Base-by-base conservation (phyloP, 2,888 invertebrate genomes). In the Trisateles emortualis region DNA sequence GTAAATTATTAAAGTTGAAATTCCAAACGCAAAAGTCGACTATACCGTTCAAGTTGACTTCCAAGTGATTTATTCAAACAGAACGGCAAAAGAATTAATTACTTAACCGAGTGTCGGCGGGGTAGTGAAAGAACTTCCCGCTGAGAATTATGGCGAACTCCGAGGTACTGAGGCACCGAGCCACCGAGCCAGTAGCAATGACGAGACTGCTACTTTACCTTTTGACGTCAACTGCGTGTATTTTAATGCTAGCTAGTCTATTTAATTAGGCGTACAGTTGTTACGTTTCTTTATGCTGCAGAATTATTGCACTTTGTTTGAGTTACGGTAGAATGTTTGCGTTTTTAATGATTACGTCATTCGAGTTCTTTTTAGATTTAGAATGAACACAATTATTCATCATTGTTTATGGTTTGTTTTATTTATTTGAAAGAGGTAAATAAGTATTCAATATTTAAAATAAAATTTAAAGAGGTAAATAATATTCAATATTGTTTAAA, bases 51-150 rank as follows among this genome's bases (percentile, higher is more conserved):
- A 67, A 76, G 75, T 78, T 72, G 59, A 63, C 57, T 67, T 61
- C 63, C 65, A 72, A 76, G 78, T 81, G 79, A 85, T 84, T 84
- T 85, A 83, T 81, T 83, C 77, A 81, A 84, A 83, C 77, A 71
- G 79, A 69, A 64, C 65, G 66, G 77, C 74, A 78, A 82, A 84
- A 83, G 82, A 85, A 83, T 88, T 88, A 87, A 88, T 88, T 86
- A 86, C 82, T 85, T 82, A 82, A 79, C 76, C 67, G 73, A 76
- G 74, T 74, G 76, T 59, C 68, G 65, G 76, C 69, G 55, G 60
- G 56, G 58, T 52, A 58, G 65, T 73, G 73, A 75, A 80, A 78
- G 74, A 81, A 79, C 67, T 79, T 78, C 46, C 38, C 53, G 58
- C 49, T 45, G 50, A 58, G 71, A 72, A 71, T 72, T 74, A 78